Base-by-base conservation (phyloP, 2,113 vertebrate species). In the Australoheros scitulus region DNA sequence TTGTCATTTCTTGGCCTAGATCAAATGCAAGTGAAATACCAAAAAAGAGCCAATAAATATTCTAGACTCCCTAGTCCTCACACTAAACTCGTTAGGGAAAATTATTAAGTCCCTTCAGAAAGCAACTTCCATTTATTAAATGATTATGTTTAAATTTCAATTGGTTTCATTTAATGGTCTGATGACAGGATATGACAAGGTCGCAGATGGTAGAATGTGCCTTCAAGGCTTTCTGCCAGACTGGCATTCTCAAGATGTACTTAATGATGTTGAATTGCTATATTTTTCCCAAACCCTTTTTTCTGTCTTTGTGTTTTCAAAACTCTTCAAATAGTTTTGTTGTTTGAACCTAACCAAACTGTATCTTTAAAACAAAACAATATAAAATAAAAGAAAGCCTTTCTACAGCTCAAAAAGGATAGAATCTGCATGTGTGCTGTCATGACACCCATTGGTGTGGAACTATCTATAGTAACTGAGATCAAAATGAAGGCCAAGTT, bases 51-150 rank as follows among this genome's bases (percentile, higher is more conserved):
- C 24, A 24, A 58, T 32, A 72, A 78, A 61, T 32, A 11, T 9
- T 2, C 6, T 17, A 15, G 64, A 61, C 58, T 59, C 43, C 26
- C 34, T 60, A 52, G 17, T 77, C 52, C 22, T 47, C 58, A 61
- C 13, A 65, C n/a, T 14, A 11, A 80, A 65, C 11, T 20, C 20
- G 70, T 14, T 26, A 47, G 34, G 36, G 68, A 75, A n/a, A 57
- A 74, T 77, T 47, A 68, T 77, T 17, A 47, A 68, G 18, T 74
- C 32, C 36, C 9, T 60, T 79, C 22, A 83, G 76, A 80, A 63
- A 36, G 36, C 24, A 15, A 22, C 29, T 43, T 57, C 83, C 15
- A 43, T 50, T 80, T 41, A 36, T 36, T 57, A 58, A 41, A 56
- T 81, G 55, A 60, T 81, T 41, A 8, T 22, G 57, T 38, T 76